Percentiles rank a stretch among this genome's conserved stretches.
phyloP scores from a whole-genome alignment of 2,113 vertebrate genomes.

The Scalopus aquaticus region DNA sequence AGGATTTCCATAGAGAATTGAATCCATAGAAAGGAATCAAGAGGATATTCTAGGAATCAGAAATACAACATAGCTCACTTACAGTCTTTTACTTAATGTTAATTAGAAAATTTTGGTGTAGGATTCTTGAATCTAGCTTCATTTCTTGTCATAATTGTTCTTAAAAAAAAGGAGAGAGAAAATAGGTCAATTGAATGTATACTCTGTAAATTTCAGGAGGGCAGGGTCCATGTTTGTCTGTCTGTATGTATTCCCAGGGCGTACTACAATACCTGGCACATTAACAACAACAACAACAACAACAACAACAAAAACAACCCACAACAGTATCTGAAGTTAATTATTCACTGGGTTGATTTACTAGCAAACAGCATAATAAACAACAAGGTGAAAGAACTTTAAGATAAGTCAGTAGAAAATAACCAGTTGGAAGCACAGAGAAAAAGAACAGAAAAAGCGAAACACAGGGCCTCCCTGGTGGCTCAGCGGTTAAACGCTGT shows the following conservation, averaged over 20 bases:
- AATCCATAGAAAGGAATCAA: conserved; percentile 1
- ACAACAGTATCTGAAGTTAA: conserved; percentile 7
- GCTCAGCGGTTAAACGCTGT: too few relatives aligned
- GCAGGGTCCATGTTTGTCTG: neutral
- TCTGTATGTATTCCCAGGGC: neutral
- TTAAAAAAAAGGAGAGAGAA: neutral
- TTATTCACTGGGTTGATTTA: conserved; percentile 24
- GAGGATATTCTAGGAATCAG: neutral
- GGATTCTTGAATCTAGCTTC: neutral
- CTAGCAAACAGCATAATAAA: neutral
- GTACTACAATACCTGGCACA: neutral
- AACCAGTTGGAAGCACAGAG: neutral
- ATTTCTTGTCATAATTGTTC: neutral
- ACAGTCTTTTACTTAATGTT: conserved; percentile 28
- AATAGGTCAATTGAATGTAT: neutral
- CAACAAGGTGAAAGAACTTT: neutral
- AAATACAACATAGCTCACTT: neutral
- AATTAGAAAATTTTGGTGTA: neutral
- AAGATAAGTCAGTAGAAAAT: conserved; percentile 1
- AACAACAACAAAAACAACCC: neutral
- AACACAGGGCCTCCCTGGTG: too few relatives aligned
- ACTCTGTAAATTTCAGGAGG: neutral
- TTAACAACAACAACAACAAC: neutral
- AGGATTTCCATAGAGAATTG: neutral
- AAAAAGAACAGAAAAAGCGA: neutral